phyloP scores from a whole-genome alignment of 2,797 vertebrate species.

The Echiichthys vipera region DNA sequence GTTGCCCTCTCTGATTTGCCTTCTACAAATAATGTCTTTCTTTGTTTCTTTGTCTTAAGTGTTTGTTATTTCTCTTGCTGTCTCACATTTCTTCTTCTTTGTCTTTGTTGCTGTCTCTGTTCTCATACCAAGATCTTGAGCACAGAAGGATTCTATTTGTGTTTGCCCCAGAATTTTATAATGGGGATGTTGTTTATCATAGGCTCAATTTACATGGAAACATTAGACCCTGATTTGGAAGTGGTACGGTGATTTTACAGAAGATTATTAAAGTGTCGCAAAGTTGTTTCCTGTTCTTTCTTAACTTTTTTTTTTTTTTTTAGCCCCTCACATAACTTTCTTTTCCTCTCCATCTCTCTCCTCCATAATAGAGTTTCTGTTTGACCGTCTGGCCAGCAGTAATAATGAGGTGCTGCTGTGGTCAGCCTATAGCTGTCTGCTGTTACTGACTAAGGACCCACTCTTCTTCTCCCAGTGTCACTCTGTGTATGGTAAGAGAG shows the following conservation, averaged over 20 bases:
- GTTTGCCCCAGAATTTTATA: neutral
- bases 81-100: neutral
- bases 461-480: slow-evolving; percentile 96
- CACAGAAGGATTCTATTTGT: neutral
- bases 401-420: slow-evolving; percentile 88
- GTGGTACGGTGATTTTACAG: neutral
- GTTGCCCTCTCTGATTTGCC: slow-evolving; percentile 22
- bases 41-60: slow-evolving; percentile 1
- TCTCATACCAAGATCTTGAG: neutral
- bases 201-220: neutral
- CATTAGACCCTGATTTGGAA: neutral
- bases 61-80: neutral
- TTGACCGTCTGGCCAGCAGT: slow-evolving; percentile 89
- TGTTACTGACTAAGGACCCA: slow-evolving; percentile 89
- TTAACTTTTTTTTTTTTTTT: neutral
- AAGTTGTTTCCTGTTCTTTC: neutral
- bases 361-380: slow-evolving; percentile 89
- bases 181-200: neutral
- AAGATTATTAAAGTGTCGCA: neutral
- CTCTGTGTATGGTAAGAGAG: slow-evolving; percentile 91
- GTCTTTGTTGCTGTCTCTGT: neutral
- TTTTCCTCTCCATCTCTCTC: neutral
- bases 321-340: neutral
- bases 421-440: slow-evolving; percentile 90
- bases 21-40: slow-evolving; percentile 26